phyloP scores from a whole-genome alignment of 2,113 vertebrate genomes.

The Oncorhynchus clarkii region DNA sequence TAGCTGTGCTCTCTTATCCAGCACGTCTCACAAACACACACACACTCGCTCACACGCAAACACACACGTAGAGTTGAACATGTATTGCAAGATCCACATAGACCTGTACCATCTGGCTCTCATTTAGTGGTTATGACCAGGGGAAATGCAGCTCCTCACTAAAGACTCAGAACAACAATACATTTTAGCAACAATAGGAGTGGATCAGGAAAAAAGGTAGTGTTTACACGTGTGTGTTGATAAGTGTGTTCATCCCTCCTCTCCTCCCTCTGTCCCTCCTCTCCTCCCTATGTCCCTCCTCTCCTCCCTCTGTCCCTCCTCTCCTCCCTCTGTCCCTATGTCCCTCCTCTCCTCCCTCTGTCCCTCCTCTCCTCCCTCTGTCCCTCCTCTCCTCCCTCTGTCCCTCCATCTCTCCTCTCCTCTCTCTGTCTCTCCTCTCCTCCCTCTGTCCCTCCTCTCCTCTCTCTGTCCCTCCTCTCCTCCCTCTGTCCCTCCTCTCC shows the following conservation, averaged over 20 bases:
- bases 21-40: not conserved
- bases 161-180: not conserved
- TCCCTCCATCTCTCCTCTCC: no score
- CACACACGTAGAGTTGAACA: not conserved
- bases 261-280: no score
- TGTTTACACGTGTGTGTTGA: slow-evolving; percentile 1
- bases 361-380: no score
- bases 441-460: no score
- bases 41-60: not conserved
- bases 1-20: not conserved
- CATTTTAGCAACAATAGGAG: not conserved
- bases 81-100: no score
- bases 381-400: no score
- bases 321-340: not conserved
- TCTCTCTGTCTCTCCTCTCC: no score
- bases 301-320: no score
- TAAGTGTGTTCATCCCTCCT: not conserved
- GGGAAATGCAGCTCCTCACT: not conserved
- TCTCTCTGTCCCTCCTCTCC: no score
- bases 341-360: no score
- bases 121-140: not conserved
- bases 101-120: not conserved
- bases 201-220: not conserved
- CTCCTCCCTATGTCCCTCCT: no score
- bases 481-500: no score